Percentiles rank a stretch among this genome's conserved stretches.
phyloP scores from a whole-genome alignment of 2,888 invertebrate species.

The Tinea semifulvella region DNA sequence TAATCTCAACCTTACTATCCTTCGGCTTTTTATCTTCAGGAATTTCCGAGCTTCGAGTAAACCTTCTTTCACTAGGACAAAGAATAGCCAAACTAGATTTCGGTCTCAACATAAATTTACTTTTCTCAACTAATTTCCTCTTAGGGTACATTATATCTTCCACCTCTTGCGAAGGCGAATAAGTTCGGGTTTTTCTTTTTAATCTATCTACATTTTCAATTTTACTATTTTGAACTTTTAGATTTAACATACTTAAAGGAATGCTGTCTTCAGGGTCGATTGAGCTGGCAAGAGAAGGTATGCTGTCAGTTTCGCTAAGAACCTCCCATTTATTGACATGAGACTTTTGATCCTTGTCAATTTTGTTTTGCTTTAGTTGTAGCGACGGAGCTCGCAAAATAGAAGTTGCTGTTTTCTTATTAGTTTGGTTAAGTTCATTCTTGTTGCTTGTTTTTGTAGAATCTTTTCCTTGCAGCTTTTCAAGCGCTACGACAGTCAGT shows the following conservation, averaged over 20 bases:
- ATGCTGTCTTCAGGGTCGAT: slow-evolving; percentile 68
- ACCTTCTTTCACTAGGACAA: slow-evolving; percentile 48
- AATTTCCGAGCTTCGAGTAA: slow-evolving; percentile 51
- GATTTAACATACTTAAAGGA: slow-evolving; percentile 57
- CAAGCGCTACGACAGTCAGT: slow-evolving; percentile 68
- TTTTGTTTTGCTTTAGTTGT: slow-evolving; percentile 48
- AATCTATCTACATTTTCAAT: slow-evolving; percentile 47
- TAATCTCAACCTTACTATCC: slow-evolving; percentile 32
- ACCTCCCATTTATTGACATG: slow-evolving; percentile 66
- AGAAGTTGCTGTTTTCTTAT: slow-evolving; percentile 37
- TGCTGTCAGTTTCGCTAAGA: slow-evolving; percentile 68
- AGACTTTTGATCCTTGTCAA: slow-evolving; percentile 47
- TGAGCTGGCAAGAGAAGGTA: slow-evolving; percentile 60
- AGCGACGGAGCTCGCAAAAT: slow-evolving; percentile 54
- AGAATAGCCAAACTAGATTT: slow-evolving; percentile 56
- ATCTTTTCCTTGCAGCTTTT: slow-evolving; percentile 66
- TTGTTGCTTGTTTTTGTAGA: slow-evolving; percentile 25
- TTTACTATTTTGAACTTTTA: slow-evolving; percentile 41
- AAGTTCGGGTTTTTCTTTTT: slow-evolving; percentile 65
- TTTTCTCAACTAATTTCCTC: slow-evolving; percentile 44
- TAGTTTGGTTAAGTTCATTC: slow-evolving; percentile 19
- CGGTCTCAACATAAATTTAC: slow-evolving; percentile 44
- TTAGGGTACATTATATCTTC: slow-evolving; percentile 59
- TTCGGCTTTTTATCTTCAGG: slow-evolving; percentile 40
- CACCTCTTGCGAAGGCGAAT: slow-evolving; percentile 68